Percentiles rank a stretch among this genome's conserved stretches.
Conservation (phyloP, 2,888 invertebrate genomes). For the Tachystola acroxantha region DNA sequence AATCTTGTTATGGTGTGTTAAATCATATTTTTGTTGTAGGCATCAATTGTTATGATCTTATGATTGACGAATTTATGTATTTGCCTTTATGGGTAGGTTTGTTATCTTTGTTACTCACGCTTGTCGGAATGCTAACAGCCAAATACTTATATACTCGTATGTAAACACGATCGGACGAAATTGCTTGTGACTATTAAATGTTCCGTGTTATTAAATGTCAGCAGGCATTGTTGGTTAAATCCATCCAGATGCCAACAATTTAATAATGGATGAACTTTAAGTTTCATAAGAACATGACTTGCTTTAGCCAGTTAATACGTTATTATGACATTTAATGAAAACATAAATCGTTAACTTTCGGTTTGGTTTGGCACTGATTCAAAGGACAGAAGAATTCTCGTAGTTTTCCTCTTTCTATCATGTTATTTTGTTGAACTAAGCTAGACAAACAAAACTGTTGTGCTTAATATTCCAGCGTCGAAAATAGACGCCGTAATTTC, state of each 20-base stretch:
- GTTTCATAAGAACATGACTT: slow-evolving; percentile 19
- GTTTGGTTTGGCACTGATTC: slow-evolving; percentile 13
- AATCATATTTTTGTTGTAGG: slow-evolving; percentile 33
- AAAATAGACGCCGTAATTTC: slow-evolving; percentile 48
- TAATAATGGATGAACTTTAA: slow-evolving; percentile 29
- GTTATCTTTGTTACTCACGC: slow-evolving; percentile 44
- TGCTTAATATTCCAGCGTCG: slow-evolving; percentile 34
- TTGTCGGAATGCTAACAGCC: slow-evolving; percentile 52
- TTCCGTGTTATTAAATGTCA: slow-evolving; percentile 37
- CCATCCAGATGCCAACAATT: slow-evolving; percentile 8
- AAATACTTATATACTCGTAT: slow-evolving; percentile 37
- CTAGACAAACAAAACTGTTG: slow-evolving; percentile 15
- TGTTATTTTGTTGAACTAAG: neutral
- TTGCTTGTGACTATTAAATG: slow-evolving; percentile 33
- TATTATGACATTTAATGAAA: neutral
- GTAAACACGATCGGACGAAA: slow-evolving; percentile 44
- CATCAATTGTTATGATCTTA: slow-evolving; percentile 34
- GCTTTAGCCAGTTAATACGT: slow-evolving; percentile 5
- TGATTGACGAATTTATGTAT: slow-evolving; percentile 54
- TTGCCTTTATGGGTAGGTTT: slow-evolving; percentile 44
- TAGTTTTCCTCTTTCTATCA: neutral
- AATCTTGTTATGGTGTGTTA: slow-evolving; percentile 39
- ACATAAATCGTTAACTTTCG: neutral
- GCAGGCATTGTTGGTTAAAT: slow-evolving; percentile 21
- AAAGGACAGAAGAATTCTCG: slow-evolving; percentile 4